These are phyloP conservation scores for Lasioglossum pauxillum DNA, from an alignment of 2,888 invertebrate species.

Conservation along the genomic window DNA sequence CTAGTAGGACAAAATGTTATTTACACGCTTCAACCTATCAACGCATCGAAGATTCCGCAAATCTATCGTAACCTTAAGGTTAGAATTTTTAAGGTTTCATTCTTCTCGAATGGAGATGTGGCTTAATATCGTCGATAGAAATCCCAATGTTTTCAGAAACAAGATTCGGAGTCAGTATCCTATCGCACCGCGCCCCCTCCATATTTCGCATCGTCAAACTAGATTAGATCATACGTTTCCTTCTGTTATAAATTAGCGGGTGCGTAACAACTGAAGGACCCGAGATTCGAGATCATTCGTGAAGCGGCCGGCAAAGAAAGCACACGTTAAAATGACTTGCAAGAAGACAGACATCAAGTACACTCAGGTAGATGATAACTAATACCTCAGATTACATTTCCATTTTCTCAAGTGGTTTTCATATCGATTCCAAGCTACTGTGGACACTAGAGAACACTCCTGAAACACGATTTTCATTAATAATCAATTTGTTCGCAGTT, in stretches of 20 bases:
- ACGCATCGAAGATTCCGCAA: neutral
- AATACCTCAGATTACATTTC: neutral
- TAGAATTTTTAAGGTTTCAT: too few species aligned
- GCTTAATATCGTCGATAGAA: neutral
- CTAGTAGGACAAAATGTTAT: neutral
- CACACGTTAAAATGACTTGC: conserved; percentile 39
- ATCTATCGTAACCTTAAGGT: neutral
- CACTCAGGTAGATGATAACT: conserved; percentile 61
- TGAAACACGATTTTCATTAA: neutral
- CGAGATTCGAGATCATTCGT: neutral
- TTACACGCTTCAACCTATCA: neutral
- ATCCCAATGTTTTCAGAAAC: neutral
- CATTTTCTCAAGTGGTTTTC: neutral
- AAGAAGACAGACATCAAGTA: conserved; percentile 56
- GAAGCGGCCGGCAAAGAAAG: neutral
- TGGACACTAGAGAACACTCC: neutral
- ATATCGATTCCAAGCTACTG: too few species aligned
- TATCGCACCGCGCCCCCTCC: neutral
- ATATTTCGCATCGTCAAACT: conserved; percentile 1
- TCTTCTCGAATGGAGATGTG: neutral
- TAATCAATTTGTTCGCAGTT: conserved; percentile 86
- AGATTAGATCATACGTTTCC: neutral
- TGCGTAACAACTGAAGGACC: neutral
- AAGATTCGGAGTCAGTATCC: neutral
- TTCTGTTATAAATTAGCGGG: neutral